Percentiles rank a stretch among this genome's conserved stretches.
Conservation (phyloP, 2,797 vertebrate species). For the Pangasius sanitwongsei region DNA sequence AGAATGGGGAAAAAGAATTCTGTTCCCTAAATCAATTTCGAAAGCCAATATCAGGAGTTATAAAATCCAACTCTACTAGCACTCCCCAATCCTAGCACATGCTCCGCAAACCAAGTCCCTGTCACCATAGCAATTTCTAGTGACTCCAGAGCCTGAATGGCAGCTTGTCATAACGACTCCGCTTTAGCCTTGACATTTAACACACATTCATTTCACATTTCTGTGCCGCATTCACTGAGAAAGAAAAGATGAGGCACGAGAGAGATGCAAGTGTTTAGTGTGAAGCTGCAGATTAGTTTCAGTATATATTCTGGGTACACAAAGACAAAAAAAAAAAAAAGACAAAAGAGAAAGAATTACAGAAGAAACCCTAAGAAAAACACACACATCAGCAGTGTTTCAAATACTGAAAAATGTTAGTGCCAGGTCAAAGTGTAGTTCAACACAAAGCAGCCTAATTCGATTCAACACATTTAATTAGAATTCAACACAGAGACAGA, state of each 20-base stretch:
- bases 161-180: slow-evolving; percentile 43
- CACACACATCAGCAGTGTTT: background rate
- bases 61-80: background rate
- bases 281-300: background rate
- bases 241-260: slow-evolving; percentile 8
- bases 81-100: background rate
- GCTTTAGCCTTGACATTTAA: slow-evolving; percentile 51
- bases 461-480: background rate
- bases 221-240: slow-evolving; percentile 36
- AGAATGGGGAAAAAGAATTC: slow-evolving; percentile 16
- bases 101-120: slow-evolving; percentile 18
- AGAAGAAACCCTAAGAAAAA: background rate
- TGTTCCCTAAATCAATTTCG: slow-evolving; percentile 14
- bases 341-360: background rate
- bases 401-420: background rate
- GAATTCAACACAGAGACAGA: background rate
- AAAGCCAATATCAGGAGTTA: slow-evolving; percentile 31
- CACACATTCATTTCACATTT: slow-evolving; percentile 35
- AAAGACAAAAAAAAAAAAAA: background rate
- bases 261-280: background rate
- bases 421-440: background rate
- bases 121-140: slow-evolving; percentile 55
- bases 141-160: slow-evolving; percentile 34
- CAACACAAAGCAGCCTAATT: background rate
- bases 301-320: background rate